Percentiles rank a stretch among this genome's conserved stretches.
Evolutionary conservation across 37 sponge, comb jelly and placozoan species (phyloP).

Genomic region (Trichoplax adhaerens): DNA sequence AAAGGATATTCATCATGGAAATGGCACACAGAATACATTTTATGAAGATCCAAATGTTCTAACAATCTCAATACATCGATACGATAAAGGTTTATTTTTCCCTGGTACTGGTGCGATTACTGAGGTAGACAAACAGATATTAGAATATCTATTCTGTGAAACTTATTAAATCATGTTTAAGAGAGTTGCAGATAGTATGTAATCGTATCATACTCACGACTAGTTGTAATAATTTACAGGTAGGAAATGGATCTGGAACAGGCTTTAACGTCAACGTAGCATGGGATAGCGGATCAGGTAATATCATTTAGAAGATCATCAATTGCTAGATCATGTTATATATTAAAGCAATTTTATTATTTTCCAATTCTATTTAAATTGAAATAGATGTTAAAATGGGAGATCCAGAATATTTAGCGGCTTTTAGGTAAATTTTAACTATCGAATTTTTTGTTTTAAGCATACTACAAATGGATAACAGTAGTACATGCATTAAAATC

Average conservation of each 20-base stretch:
- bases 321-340: neutral
- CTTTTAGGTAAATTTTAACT: conserved; percentile 38
- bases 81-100: conserved; percentile 81
- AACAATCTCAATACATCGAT: conserved; percentile 68
- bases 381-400: conserved; percentile 16
- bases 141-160: neutral
- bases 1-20: conserved; percentile 85
- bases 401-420: conserved; percentile 82
- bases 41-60: conserved; percentile 62
- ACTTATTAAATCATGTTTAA: neutral
- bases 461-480: neutral
- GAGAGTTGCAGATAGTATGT: neutral
- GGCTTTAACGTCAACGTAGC: conserved; percentile 84
- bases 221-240: conserved; percentile 6
- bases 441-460: neutral
- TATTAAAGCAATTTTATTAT: conserved; percentile 3
- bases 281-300: conserved; percentile 26
- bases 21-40: conserved; percentile 76
- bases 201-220: neutral
- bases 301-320: neutral
- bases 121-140: conserved; percentile 18
- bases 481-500: neutral
- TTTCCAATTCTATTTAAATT: conserved; percentile 25
- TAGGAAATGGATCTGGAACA: conserved; percentile 58
- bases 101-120: conserved; percentile 71